Conservation (phyloP, 2,113 vertebrate genomes). For the Galemys pyrenaicus region DNA sequence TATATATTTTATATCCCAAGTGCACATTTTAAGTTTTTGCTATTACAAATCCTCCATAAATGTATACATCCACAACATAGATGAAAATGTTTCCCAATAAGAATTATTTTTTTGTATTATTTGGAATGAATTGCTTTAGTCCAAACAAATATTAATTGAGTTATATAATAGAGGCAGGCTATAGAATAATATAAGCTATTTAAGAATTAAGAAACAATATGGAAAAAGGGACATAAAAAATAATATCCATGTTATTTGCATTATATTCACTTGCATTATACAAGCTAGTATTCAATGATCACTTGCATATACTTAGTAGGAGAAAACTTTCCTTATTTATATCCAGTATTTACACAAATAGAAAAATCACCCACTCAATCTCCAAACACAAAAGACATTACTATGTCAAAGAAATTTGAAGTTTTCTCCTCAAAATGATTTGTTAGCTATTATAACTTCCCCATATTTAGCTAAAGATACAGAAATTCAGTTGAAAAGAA, state of each 20-base stretch:
- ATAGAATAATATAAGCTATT: neutral
- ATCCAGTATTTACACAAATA: neutral
- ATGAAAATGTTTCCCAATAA: neutral
- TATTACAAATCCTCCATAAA: neutral
- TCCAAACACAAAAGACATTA: neutral
- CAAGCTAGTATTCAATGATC: neutral
- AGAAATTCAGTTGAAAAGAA: neutral
- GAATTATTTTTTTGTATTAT: neutral
- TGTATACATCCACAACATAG: neutral
- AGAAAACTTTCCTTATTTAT: neutral
- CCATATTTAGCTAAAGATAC: neutral
- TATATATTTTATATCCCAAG: neutral
- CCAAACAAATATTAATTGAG: neutral
- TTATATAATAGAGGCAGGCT: neutral
- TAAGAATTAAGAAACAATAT: neutral
- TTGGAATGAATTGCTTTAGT: neutral
- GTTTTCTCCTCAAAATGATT: neutral
- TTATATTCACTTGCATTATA: neutral
- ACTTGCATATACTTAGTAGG: neutral
- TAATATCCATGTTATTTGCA: neutral
- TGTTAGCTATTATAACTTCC: neutral
- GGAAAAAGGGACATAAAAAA: neutral
- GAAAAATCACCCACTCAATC: neutral
- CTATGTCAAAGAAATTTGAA: neutral
- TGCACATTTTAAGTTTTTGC: neutral